Base-by-base conservation (phyloP, 2,888 invertebrate genomes). In the Gnatocerus cornutus region DNA sequence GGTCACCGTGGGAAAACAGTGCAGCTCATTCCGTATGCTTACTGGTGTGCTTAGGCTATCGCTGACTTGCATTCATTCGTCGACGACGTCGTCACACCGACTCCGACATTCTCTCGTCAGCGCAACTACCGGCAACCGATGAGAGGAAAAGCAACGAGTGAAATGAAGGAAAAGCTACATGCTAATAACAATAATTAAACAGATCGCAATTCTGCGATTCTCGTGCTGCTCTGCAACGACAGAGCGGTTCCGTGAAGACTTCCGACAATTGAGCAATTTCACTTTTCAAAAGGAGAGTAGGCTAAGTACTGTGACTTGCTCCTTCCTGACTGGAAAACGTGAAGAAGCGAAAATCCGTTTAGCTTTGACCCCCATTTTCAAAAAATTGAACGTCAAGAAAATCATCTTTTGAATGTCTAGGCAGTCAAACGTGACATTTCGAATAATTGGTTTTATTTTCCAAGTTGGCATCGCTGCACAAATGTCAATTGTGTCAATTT, bases 1-100 rank as follows among this genome's bases (percentile, higher is more conserved):
- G 82, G 82, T 82, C 82, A 83, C 82, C 83, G 83, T 83, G 83
- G 83, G 83, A 83, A 83, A 80, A 79, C 80, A 76, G 76, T 76
- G 71, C 74, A 77, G 74, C 79, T 80, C 79, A 80, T 80, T 79
- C 77, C 77, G 79, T 80, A 80, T 80, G 79, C 80, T 78, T 69
- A 72, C 73, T 75, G 72, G 74, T 74, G 73, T 74, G 74, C 73
- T 71, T 71, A 71, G 64, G 30, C 52, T 68, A 68, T 74, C 77
- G 74, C 76, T 77, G 77, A 77, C 78, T 78, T 77, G 77, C 77
- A 80, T 79, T 78, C 78, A 75, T 74, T 75, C 72, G 74, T 69
- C 74, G 73, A 73, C 74, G 69, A 71, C 69, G 69, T 61, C 68
- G 68, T 68, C 68, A 45, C 46, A 53, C 30, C 43, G 52, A 53